A percentile compares a stretch with the other conserved stretches of the same genome.
These are phyloP conservation scores for Carpatolechia fugitivella DNA, from an alignment of 2,888 invertebrate species.

Conservation along the genomic window DNA sequence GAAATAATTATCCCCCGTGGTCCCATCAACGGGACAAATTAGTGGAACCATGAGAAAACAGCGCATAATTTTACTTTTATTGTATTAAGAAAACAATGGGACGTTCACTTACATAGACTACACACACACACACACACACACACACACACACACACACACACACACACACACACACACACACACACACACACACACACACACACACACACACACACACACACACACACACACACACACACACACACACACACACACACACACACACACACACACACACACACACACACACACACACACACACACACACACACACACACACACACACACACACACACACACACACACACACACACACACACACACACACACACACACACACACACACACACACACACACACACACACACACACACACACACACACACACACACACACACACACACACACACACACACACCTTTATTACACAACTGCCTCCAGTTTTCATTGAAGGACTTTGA, in stretches of 20 bases:
- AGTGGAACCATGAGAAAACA: too few species aligned
- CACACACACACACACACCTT: not conserved
- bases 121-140: too few species aligned
- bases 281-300: not conserved
- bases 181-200: not conserved
- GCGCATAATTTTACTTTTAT: too few species aligned
- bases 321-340: not conserved
- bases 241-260: slow-evolving; percentile 1
- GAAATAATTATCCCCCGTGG: too few species aligned
- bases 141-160: not conserved
- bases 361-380: not conserved
- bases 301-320: not conserved
- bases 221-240: not conserved
- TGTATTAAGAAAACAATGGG: too few species aligned
- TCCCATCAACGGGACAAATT: too few species aligned
- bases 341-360: not conserved
- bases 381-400: not conserved
- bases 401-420: not conserved
- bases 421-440: not conserved
- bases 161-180: not conserved
- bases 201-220: not conserved
- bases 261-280: not conserved
- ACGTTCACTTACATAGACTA: too few species aligned
- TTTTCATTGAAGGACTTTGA: too few species aligned
- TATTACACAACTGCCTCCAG: too few species aligned